These are phyloP conservation scores for Orthonyx spaldingii DNA, from an alignment of 2,113 vertebrate genomes.

Conservation along the genomic window DNA sequence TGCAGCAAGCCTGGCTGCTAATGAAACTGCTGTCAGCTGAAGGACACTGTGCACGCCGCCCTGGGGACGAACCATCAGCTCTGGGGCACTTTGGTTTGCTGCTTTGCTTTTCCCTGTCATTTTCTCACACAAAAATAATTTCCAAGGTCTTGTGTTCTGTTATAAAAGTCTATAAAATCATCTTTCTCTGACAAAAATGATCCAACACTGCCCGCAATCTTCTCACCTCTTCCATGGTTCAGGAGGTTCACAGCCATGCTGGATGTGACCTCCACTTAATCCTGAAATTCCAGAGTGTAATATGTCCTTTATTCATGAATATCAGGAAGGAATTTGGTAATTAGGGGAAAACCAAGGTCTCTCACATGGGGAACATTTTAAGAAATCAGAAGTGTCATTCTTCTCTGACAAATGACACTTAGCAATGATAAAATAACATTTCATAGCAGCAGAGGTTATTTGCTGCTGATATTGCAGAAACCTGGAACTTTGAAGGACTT, in stretches of 20 bases:
- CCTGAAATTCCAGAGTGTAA: not conserved
- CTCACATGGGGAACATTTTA: not conserved
- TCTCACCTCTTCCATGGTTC: not conserved
- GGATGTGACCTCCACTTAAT: not conserved
- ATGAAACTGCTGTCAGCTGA: not conserved
- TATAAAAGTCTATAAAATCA: not conserved
- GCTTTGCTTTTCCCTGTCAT: not conserved
- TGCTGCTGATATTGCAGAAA: not conserved
- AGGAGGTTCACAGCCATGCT: not conserved
- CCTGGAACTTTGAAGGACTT: not conserved
- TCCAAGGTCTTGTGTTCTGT: not conserved
- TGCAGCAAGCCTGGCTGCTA: not conserved
- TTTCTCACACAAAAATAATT: not conserved
- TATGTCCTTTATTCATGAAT: not conserved
- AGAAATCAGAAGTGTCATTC: not conserved
- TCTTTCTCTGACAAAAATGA: not conserved
- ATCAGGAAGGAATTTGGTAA: not conserved
- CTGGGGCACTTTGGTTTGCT: not conserved
- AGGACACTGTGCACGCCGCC: rapidly evolving
- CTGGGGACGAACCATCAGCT: not conserved
- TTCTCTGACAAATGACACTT: not conserved
- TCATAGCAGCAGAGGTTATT: not conserved
- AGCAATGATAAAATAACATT: not conserved
- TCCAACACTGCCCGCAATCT: rapidly evolving
- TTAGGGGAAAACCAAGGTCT: not conserved